Base-by-base conservation (phyloP, 2,888 invertebrate species). In the Polyploca ridens region DNA sequence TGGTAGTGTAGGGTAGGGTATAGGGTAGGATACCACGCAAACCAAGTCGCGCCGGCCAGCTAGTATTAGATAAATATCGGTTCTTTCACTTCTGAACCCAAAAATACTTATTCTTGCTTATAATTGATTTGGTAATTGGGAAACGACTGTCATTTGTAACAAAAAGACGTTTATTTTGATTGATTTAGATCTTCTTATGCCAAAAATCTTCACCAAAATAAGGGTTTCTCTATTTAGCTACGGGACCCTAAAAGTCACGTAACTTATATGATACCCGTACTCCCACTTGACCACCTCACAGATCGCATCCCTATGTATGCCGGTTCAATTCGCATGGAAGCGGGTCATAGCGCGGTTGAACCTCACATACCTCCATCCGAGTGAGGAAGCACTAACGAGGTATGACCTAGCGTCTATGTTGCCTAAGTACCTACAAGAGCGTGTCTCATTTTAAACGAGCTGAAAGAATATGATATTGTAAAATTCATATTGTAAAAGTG, bases 221-320 rank as follows among this genome's bases (percentile, higher is more conserved):
- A 35, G 1, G 35, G 35, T 35, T 35, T 35, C 35, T 35, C 0
- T 35, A 35, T 35, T 35, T 35, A 10, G 10, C 38, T 46, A 46
- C 14, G 44, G 44, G 14, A 5, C n/a, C 13, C 14, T 10, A 49
- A 49, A 49, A 49, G 16, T 16, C n/a, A 49, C 49, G 54, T 19
- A 10, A 10, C 16, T 3, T 16, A 54, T 19, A 49, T 49, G 16
- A 49, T 16, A 16, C 46, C n/a, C 54, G 19, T 19, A 19, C 10
- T 10, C 54, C 54, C 58, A 58, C 59, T 19, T 60, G 38, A 60
- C 59, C 38, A 38, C 11, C 16, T 60, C 11, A 38, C 35, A n/a
- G 59, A 38, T 59, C 59, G 11, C 33, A 58, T 38, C 38, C 35
- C 59, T 60, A 38, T 54, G 19, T 19, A 54, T 54, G 54, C 19